Base-by-base conservation (phyloP, 2,888 invertebrate genomes). In the Yponomeuta plumbellus region DNA sequence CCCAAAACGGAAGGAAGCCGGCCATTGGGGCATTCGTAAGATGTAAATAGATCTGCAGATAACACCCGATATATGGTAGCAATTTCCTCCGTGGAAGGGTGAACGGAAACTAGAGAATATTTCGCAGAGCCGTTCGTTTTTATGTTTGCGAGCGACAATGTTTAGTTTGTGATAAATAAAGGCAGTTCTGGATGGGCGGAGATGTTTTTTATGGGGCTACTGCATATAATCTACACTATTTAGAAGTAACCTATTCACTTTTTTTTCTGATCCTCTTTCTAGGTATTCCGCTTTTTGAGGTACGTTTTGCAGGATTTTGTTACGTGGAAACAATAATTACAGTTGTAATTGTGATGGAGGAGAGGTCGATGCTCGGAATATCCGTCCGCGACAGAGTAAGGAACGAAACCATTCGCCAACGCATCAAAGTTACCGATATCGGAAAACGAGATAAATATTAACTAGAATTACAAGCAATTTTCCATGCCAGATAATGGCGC, bases 41-140 rank as follows among this genome's bases (percentile, higher is more conserved):
- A 85, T 83, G 85, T 85, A 84, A 84, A 86, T 83, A 84, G 84
- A 86, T 86, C 79, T 77, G 68, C 66, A 84, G 88, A 88, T 88
- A 87, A 88, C 82, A 77, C 76, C 76, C 85, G 76, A 87, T 86
- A 84, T 87, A 87, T 85, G 82, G 84, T 75, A 74, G 83, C 87
- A 85, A 88, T 88, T 87, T 86, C 86, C 86, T 80, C 73, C 70
- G 71, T 73, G 73, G 75, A 82, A 82, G 84, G 84, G 83, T 77
- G 82, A 85, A 81, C 81, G 83, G 84, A 80, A 83, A 81, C 75
- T 74, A 75, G 78, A 75, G 78, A 78, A 70, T 77, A 74, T 76
- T 76, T 77, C 76, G 76, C 70, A 76, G 73, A 77, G 71, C 75
- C 78, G 75, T 80, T 81, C 73, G 76, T 76, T 82, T 84, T 85